Evolutionary conservation across 2,888 invertebrate species (phyloP).

Genomic region (Glyphotaelius pellucidus): DNA sequence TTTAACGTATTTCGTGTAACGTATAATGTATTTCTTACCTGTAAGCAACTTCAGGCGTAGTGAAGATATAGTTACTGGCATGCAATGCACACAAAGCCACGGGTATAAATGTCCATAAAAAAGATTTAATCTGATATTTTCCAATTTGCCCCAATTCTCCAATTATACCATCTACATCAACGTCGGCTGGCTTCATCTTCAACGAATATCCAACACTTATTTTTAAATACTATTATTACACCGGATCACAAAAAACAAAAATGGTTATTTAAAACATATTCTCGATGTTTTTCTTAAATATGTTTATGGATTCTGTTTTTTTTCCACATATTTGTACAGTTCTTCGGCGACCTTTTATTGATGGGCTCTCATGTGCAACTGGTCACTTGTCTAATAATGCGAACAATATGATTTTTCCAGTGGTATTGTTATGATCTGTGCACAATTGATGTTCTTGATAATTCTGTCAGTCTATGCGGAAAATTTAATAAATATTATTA

Average conservation of each 20-base stretch:
- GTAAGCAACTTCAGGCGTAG: constrained; percentile 75
- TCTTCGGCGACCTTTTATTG: not conserved
- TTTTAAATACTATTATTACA: not conserved
- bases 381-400: not conserved
- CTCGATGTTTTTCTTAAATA: no score
- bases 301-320: not conserved
- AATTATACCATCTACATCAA: constrained; percentile 70
- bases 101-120: constrained; percentile 72
- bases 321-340: not conserved
- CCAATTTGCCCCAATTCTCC: constrained; percentile 71
- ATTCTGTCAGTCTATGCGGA: not conserved
- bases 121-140: constrained; percentile 73
- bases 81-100: constrained; percentile 73
- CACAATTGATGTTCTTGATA: not conserved
- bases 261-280: no score
- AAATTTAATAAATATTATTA: not conserved
- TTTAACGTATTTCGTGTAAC: no score
- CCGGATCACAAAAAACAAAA: not conserved
- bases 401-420: not conserved
- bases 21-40: constrained; percentile 71
- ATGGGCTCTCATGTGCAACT: not conserved
- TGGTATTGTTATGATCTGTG: not conserved
- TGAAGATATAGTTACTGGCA: constrained; percentile 76
- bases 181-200: constrained; percentile 49
- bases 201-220: not conserved